Percentiles rank a stretch among this genome's conserved stretches.
Evolutionary conservation across 1,140 invertebrate genomes (phyloP).

Genomic region (Aphelenchoides besseyi): DNA sequence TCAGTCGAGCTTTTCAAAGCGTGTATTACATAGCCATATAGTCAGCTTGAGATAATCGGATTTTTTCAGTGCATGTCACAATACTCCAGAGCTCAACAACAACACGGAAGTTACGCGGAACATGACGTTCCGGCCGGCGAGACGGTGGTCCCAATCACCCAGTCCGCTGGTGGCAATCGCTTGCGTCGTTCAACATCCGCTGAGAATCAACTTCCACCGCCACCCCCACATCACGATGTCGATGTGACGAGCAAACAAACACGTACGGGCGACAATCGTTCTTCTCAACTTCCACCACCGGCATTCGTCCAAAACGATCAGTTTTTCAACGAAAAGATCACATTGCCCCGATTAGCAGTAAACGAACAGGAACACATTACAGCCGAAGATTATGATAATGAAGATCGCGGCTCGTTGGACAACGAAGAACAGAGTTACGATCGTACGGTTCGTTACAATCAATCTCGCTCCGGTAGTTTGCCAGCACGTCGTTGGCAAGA

Average conservation of each 20-base stretch:
- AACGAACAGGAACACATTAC: constrained; percentile 14
- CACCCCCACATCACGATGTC: neutral
- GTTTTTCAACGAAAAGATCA: constrained; percentile 18
- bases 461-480: neutral
- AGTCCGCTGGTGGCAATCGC: neutral
- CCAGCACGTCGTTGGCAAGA: neutral
- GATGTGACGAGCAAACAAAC: neutral
- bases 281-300: constrained; percentile 1
- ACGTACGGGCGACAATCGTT: neutral
- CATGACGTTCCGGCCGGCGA: neutral
- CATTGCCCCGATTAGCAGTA: constrained; percentile 2
- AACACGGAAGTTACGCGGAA: neutral
- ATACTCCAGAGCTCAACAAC: neutral
- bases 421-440: constrained; percentile 12
- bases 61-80: neutral
- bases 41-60: neutral
- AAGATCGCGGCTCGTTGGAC: constrained; percentile 11
- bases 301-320: constrained; percentile 3
- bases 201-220: neutral
- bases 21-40: neutral
- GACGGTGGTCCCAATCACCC: neutral
- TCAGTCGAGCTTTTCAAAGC: too few relatives aligned
- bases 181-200: constrained; percentile 2
- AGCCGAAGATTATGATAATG: constrained; percentile 12
- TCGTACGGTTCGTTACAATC: neutral